These are phyloP conservation scores for Aphelinus certus DNA, from an alignment of 1,140 invertebrate species.

Conservation along the genomic window DNA sequence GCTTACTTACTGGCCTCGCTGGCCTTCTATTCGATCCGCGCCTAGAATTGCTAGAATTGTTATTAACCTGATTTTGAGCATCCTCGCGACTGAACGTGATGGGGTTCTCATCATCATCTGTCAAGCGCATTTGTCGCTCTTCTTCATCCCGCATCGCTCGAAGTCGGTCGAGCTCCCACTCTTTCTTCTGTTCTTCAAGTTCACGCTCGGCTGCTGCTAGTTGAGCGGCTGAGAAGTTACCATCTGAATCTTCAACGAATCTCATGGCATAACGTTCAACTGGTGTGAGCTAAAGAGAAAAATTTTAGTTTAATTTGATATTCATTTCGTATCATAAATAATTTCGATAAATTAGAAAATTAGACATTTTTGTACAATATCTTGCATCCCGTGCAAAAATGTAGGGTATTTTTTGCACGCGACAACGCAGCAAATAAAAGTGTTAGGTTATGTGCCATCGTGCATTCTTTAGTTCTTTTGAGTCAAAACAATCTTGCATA, in stretches of 20 bases:
- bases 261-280: constrained; percentile 94
- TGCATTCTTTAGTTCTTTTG: too few species aligned
- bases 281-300: constrained; percentile 78
- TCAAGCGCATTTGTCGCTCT: constrained; percentile 70
- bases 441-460: too few species aligned
- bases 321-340: not conserved
- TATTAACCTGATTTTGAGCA: constrained; percentile 83
- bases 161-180: constrained; percentile 91
- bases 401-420: too few species aligned
- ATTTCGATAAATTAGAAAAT: not conserved
- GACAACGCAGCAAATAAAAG: too few species aligned
- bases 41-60: constrained; percentile 57
- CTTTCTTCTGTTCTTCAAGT: constrained; percentile 89
- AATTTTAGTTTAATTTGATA: not conserved
- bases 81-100: constrained; percentile 79
- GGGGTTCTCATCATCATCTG: constrained; percentile 72
- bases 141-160: constrained; percentile 79
- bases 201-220: constrained; percentile 88
- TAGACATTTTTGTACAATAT: too few species aligned
- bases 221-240: constrained; percentile 85
- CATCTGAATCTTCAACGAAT: constrained; percentile 88
- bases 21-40: constrained; percentile 53
- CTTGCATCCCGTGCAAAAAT: too few species aligned
- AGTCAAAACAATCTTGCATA: too few species aligned
- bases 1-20: constrained; percentile 42